Evolutionary conservation across 2,888 invertebrate genomes (phyloP).

Genomic region (Amphiduros pacificus): DNA sequence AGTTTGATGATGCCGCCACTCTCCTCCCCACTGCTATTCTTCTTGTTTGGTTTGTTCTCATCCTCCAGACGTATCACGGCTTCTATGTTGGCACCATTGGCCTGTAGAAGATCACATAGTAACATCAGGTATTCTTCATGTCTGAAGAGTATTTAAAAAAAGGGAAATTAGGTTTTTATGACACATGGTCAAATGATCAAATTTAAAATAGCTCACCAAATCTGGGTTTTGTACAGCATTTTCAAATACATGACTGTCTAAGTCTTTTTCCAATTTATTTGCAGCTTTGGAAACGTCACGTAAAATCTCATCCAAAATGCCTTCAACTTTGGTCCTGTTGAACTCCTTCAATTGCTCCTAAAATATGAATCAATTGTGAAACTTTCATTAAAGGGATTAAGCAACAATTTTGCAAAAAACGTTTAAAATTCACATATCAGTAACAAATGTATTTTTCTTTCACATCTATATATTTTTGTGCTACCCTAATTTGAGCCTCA

Average conservation of each 20-base stretch:
- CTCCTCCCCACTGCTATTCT: not conserved
- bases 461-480: too few species aligned
- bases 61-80: constrained; percentile 30
- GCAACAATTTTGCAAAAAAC: too few species aligned
- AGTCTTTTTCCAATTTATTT: constrained; percentile 31
- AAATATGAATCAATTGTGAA: not conserved
- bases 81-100: constrained; percentile 28
- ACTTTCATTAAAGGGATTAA: not conserved
- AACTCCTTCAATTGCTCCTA: constrained; percentile 23
- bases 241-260: constrained; percentile 35
- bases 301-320: constrained; percentile 33
- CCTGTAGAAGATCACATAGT: constrained; percentile 14
- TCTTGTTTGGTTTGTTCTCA: constrained; percentile 1
- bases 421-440: too few species aligned
- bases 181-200: too few species aligned
- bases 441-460: too few species aligned
- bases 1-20: constrained; percentile 25
- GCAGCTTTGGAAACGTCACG: constrained; percentile 33
- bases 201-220: not conserved
- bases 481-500: too few species aligned
- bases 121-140: not conserved
- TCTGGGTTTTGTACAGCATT: constrained; percentile 21
- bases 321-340: constrained; percentile 26
- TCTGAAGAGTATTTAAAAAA: too few species aligned
- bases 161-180: too few species aligned